phyloP scores from a whole-genome alignment of 2,797 vertebrate genomes.

The Gymnoscopelus microlampas region DNA sequence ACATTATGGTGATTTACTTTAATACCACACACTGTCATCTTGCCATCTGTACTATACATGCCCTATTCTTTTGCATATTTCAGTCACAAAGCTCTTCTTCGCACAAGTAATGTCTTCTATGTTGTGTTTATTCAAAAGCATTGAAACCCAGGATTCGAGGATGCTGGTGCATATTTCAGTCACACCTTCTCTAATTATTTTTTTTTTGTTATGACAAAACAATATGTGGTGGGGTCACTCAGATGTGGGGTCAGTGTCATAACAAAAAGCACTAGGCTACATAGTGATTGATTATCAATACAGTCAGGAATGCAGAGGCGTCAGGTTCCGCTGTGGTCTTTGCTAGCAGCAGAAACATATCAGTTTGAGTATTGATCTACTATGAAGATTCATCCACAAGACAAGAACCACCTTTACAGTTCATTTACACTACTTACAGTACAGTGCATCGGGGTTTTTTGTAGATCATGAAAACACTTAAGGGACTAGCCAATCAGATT shows the following conservation, averaged over 20 bases:
- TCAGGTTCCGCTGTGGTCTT: conserved; percentile 33
- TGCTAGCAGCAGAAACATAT: conserved; percentile 15
- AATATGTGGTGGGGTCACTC: conserved; percentile 25
- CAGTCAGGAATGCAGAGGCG: conserved; percentile 30
- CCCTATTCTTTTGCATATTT: no score
- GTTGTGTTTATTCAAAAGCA: conserved; percentile 15
- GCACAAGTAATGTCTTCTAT: conserved; percentile 24
- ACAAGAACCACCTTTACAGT: conserved; percentile 19
- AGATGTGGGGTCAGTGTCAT: conserved; percentile 39
- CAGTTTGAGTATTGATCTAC: conserved; percentile 49
- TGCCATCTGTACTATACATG: no score
- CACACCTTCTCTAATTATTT: conserved; percentile 14
- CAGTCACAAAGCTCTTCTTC: neutral
- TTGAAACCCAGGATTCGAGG: conserved; percentile 17
- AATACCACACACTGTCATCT: conserved; percentile 46
- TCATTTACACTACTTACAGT: no score
- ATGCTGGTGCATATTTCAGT: conserved; percentile 15
- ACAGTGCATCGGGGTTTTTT: neutral
- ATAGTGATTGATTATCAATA: conserved; percentile 64
- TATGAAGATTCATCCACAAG: conserved; percentile 30
- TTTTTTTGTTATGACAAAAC: conserved; percentile 50
- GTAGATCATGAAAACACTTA: conserved; percentile 40
- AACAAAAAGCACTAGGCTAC: conserved; percentile 47
- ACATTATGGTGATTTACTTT: conserved; percentile 73
- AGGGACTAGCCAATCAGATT: conserved; percentile 11